phyloP scores from a whole-genome alignment of 2,113 vertebrate genomes.

The Sceloporus tristichus region DNA sequence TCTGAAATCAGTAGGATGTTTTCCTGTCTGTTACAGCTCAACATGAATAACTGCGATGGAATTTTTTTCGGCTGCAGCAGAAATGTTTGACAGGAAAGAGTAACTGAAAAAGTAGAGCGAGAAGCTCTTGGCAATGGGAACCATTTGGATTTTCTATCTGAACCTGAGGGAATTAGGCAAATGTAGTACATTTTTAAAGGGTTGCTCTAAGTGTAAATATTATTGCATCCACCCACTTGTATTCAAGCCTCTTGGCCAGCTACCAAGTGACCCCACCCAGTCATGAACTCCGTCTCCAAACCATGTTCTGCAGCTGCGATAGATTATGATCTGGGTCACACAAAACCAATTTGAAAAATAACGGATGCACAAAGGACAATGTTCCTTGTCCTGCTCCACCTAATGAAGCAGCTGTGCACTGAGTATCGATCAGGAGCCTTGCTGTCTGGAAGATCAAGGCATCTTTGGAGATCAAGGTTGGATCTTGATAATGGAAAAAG shows the following conservation, averaged over 20 bases:
- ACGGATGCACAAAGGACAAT: slow-evolving; percentile 63
- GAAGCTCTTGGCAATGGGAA: slow-evolving; percentile 48
- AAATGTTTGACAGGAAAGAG: not conserved
- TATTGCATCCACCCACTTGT: slow-evolving; percentile 72
- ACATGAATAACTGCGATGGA: slow-evolving; percentile 18
- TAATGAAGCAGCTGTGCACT: slow-evolving; percentile 42
- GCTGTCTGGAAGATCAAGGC: not conserved
- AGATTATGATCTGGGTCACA: slow-evolving; percentile 33
- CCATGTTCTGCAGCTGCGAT: slow-evolving; percentile 39
- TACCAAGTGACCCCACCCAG: slow-evolving; percentile 69
- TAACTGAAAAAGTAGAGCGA: slow-evolving; percentile 29
- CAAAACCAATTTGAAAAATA: slow-evolving; percentile 54
- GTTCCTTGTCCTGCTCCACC: slow-evolving; percentile 35
- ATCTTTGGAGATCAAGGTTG: not conserved
- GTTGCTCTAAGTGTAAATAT: slow-evolving; percentile 75
- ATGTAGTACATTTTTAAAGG: slow-evolving; percentile 68
- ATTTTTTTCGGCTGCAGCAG: not conserved
- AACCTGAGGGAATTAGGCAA: slow-evolving; percentile 60
- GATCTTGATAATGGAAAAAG: not conserved
- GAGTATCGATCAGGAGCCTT: slow-evolving; percentile 30
- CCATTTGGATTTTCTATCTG: slow-evolving; percentile 41
- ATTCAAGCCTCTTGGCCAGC: slow-evolving; percentile 65
- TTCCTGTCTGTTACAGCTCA: not conserved
- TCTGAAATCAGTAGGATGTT: accelerated
- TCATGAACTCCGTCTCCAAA: slow-evolving; percentile 3